A percentile compares a stretch with the other conserved stretches of the same genome.
phyloP scores from a whole-genome alignment of 2,888 invertebrate species.

The Polydrusus tereticollis region DNA sequence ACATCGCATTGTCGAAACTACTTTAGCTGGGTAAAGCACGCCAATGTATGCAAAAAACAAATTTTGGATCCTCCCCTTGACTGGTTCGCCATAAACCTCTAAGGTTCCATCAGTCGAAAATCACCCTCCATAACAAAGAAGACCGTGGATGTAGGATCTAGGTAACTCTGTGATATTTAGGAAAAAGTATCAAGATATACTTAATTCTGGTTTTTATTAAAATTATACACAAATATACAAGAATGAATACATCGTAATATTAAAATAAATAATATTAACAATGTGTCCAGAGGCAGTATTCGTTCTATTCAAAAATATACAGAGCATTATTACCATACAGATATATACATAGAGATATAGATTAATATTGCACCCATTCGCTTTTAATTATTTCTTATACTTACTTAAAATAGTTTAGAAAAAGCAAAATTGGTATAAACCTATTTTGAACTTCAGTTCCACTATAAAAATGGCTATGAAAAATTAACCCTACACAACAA shows the following conservation, averaged over 20 bases:
- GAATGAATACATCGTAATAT: background rate
- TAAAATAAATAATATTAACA: background rate
- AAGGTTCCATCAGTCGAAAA: no score
- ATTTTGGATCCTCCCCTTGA: no score
- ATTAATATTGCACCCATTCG: background rate
- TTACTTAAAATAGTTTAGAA: background rate
- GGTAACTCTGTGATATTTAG: background rate
- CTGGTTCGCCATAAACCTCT: no score
- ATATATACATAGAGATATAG: background rate
- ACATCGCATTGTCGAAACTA: no score
- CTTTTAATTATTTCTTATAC: background rate
- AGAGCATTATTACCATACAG: background rate
- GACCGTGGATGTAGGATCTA: background rate
- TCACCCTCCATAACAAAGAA: no score
- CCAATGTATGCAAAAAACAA: no score
- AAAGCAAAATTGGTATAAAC: no score
- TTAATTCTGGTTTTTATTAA: conserved; percentile 6
- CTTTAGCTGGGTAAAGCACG: no score
- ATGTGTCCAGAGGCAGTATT: conserved; percentile 7
- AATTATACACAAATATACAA: conserved; percentile 8
- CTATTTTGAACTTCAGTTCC: no score
- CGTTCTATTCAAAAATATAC: conserved; percentile 11
- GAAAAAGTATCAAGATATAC: background rate
- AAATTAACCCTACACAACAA: background rate
- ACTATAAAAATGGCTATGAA: background rate